Base-by-base conservation (phyloP, 1,140 invertebrate species). In the Drosophila willistoni region DNA sequence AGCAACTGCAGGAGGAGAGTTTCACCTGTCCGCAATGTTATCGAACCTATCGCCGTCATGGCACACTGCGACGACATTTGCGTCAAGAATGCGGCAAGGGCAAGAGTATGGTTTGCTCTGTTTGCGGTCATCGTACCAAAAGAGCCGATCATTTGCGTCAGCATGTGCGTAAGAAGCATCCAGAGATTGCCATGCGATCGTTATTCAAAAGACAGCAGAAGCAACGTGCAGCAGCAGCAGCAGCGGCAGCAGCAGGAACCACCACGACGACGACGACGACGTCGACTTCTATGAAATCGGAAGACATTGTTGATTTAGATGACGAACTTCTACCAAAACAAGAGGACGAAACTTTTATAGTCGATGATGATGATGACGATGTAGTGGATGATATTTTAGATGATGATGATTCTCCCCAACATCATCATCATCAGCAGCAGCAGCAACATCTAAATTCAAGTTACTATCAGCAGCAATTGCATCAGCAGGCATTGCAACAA, bases 1-100 rank as follows among this genome's bases (percentile, higher is more conserved):
- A 47, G 10, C 25, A 44, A 12, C 41, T 33, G 5, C 73, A 77
- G 17, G 90, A 92, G 71, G 91, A 92, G 41, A 91, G 80, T 54
- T 92, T 85, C 87, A 92, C 91, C 74, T 95, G 94, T 77, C 94
- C 94, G 7, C 94, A 94, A 70, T 94, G 94, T 77, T 92, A 87
- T 77, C 94, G 94, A 68, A 93, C 93, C 25, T 95, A 95, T 87
- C 93, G 93, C 63, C 89, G 94, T 9, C 93, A 93, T 36, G 94
- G 94, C 66, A 94, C 94, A 3, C 69, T 94, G 68, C 94, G 92
- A 65, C 93, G 94, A 5, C 94, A 94, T 74, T 68, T 94, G 57
- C 90, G 93, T n/a, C 92, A 93, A 55, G 93, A 93, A 77, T 93
- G 93, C 73, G 94, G 94, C 34, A 93, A 93, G 64, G 93, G 93